Evolutionary conservation across 2,888 invertebrate genomes (phyloP), one percentile per base, ranked within the genome.

Genomic region (Yponomeuta plumbellus): DNA sequence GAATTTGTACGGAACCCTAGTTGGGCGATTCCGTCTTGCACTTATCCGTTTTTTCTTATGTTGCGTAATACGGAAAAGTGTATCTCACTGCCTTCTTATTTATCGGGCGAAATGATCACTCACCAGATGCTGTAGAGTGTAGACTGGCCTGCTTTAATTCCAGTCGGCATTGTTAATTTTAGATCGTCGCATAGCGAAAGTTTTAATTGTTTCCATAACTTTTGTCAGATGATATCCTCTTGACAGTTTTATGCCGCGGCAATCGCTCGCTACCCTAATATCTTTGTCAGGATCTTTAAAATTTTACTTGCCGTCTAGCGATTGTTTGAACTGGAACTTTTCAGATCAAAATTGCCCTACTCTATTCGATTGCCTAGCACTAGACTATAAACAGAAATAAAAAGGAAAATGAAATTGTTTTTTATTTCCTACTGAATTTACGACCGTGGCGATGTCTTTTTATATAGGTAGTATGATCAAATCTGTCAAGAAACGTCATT

Each of bases 181-280:
- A 17, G 44, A 52, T 52, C 44, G 13, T 52, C 44, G 44, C 44
- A 52, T 52, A 52, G 44, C 44, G 44, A 52, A 52, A 52, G 44
- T 52, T 52, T 52, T 52, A 52, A 52, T 52, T 52, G 44, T 52
- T 52, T 52, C 44, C 17, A 17, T 52, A 52, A 52, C 44, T 52
- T 52, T 52, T 52, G 44, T 52, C 44, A 52, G 44, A 52, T 52
- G 44, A 52, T 52, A 52, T 52, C 44, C 44, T 13, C 44, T 52
- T 52, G 44, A 52, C 44, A 52, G 44, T 52, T 52, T 52, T 52
- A 52, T 17, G 17, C 44, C 44, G 17, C 44, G 17, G 44, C 44
- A 3, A 52, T 52, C 44, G 2, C 17, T 52, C 44, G 17, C 8
- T 52, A 1, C 17, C 44, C 17, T 52, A 17, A 52, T 52, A 17